Evolutionary conservation across 1,140 invertebrate species (phyloP).

Genomic region (Holcopasites calliopsidis): DNA sequence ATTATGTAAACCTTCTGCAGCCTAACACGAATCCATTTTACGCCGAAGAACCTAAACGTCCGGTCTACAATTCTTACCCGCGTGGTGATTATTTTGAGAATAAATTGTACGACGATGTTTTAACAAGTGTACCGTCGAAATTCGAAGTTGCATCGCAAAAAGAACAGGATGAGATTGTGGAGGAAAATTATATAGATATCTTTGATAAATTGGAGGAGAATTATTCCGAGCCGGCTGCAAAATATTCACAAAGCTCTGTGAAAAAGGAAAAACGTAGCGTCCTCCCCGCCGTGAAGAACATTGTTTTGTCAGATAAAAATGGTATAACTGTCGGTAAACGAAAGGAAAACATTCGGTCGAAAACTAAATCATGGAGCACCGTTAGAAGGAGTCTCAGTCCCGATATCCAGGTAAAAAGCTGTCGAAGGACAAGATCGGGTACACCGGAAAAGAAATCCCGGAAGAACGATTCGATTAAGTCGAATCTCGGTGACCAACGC

Average conservation of each 20-base stretch:
- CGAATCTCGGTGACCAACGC: background rate
- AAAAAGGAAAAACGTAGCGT: background rate
- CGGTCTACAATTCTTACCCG: background rate
- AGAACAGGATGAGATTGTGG: background rate
- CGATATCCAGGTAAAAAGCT: background rate
- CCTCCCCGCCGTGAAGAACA: background rate
- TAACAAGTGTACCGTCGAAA: background rate
- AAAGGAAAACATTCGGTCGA: background rate
- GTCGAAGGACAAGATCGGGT: background rate
- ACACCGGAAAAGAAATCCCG: background rate
- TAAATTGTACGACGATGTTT: too few relatives aligned
- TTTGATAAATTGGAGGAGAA: background rate
- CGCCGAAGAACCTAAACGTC: background rate
- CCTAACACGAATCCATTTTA: background rate
- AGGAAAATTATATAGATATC: too few relatives aligned
- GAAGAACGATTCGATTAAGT: background rate
- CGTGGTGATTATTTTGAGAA: background rate
- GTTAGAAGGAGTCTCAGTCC: background rate
- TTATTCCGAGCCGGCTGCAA: background rate
- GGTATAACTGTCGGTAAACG: background rate
- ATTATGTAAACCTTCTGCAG: conserved; percentile 1
- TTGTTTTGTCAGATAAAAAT: background rate
- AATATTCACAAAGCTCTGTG: background rate
- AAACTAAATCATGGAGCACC: conserved; percentile 1
- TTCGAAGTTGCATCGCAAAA: background rate